Base-by-base conservation (phyloP, 2,888 invertebrate species). In the Drosophila vallismaia region DNA sequence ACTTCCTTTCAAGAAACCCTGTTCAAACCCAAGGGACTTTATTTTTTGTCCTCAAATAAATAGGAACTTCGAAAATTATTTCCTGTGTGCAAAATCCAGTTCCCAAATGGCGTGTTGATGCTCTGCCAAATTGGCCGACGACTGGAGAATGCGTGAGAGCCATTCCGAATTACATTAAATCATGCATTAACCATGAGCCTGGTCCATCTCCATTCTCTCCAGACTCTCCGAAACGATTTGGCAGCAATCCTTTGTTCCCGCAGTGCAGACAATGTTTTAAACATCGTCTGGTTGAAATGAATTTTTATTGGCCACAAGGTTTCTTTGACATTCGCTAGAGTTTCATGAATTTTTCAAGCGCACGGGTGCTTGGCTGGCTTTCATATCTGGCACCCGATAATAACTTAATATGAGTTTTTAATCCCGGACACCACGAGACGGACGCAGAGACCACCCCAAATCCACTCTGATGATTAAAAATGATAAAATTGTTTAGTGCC, bases 401-500 rank as follows among this genome's bases (percentile, higher is more conserved):
- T 89, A 89, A 89, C 89, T 89, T 89, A 88, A 89, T 89, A 90
- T 89, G 86, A 63, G 75, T 84, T 89, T 90, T 89, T 89, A 89
- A 89, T 90, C 87, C 88, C 26, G 58, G 72, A 50, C 46, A 33
- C 36, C n/a, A 12, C n/a, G 36, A n/a, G 40, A 36, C 54, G 36
- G 46, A 51, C 44, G 50, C 53, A 28, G 58, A 66, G 68, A 36
- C 67, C 52, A 68, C 55, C 64, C 60, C 58, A 71, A 82, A 81
- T 89, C 82, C 82, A 82, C 83, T 81, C 74, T 80, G 90, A 90
- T 89, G 90, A 89, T 90, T 90, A 88, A 90, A 89, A 88, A 90
- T 90, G 90, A 91, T 91, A 90, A 90, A 91, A 90, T 86, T 90
- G 88, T 87, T 88, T 88, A 84, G 76, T 90, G 85, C 82, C 83